phyloP scores from a whole-genome alignment of 2,888 invertebrate species.

The Resseliella maxima region DNA sequence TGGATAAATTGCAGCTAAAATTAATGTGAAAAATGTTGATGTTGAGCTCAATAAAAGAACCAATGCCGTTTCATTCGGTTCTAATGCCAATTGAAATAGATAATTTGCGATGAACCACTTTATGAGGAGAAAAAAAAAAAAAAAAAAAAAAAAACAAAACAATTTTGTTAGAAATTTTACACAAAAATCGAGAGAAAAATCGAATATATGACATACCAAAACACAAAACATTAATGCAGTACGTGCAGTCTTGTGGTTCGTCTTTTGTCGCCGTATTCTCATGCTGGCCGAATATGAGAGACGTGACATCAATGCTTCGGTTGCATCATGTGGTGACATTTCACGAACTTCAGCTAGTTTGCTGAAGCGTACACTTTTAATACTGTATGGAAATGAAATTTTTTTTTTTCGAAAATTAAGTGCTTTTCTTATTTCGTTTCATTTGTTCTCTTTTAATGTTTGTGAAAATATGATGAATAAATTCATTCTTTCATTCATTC shows the following conservation, averaged over 20 bases:
- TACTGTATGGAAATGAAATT: too few species aligned
- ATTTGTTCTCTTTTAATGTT: too few species aligned
- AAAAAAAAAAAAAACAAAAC: constrained; percentile 43
- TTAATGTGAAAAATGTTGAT: constrained; percentile 88
- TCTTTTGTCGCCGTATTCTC: constrained; percentile 76
- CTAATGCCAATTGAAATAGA: constrained; percentile 88
- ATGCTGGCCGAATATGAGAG: constrained; percentile 94
- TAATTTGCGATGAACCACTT: constrained; percentile 98
- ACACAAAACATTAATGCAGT: constrained; percentile 87
- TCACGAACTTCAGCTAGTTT: constrained; percentile 89
- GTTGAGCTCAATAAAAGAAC: constrained; percentile 91
- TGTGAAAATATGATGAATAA: too few species aligned
- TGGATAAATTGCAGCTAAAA: constrained; percentile 88
- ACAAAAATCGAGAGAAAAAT: constrained; percentile 33
- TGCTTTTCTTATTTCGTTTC: too few species aligned
- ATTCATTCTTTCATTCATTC: too few species aligned
- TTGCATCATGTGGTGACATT: constrained; percentile 90
- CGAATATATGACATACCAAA: constrained; percentile 72
- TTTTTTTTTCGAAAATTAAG: too few species aligned
- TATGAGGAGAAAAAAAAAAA: constrained; percentile 66
- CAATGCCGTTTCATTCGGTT: constrained; percentile 84
- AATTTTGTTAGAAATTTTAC: constrained; percentile 24
- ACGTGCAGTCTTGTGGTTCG: constrained; percentile 78
- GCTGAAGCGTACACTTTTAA: constrained; percentile 89
- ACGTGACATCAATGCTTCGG: constrained; percentile 91